Conservation (phyloP, 2,113 vertebrate species). For the Typhlomys cinereus region DNA sequence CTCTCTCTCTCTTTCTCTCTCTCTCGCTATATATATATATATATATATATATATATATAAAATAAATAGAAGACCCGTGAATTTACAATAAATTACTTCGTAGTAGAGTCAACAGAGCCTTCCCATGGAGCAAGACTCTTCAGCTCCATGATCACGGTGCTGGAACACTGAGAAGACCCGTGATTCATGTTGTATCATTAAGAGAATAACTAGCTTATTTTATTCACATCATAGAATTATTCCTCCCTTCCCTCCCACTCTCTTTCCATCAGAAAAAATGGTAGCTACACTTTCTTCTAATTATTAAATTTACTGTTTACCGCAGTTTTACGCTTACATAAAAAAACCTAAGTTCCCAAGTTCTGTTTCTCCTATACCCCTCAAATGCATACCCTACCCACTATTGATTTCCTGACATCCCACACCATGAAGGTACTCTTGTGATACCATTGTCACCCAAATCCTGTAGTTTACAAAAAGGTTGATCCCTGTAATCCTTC, state of each 20-base stretch:
- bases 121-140: not conserved
- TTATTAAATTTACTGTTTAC: not conserved
- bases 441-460: no score
- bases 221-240: not conserved
- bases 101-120: not conserved
- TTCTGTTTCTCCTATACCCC: not conserved
- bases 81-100: not conserved
- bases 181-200: not conserved
- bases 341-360: not conserved
- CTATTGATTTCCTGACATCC: not conserved
- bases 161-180: not conserved
- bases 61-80: not conserved
- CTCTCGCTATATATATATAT: no score
- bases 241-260: no score
- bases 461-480: not conserved
- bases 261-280: not conserved
- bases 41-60: no score
- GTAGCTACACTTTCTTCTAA: not conserved
- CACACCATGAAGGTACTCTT: not conserved
- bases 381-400: no score
- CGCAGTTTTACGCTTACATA: not conserved
- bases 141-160: not conserved
- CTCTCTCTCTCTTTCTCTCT: no score
- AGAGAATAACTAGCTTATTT: not conserved
- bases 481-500: not conserved